Evolutionary conservation across 2,888 invertebrate genomes (phyloP).

Genomic region (Thymelicus sylvestris): DNA sequence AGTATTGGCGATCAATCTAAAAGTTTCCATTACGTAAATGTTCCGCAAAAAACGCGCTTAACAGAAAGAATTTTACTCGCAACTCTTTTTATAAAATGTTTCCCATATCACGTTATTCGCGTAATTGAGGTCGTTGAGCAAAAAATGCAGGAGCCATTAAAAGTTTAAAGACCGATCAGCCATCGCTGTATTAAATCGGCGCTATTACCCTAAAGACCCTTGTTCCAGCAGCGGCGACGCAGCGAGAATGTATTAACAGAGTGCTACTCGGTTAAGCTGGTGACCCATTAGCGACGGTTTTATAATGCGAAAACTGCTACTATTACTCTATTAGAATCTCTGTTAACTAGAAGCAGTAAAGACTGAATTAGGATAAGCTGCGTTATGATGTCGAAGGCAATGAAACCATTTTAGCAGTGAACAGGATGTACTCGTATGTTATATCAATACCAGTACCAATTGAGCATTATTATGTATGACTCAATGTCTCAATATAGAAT

Average conservation of each 20-base stretch:
- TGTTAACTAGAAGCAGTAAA: too few species aligned
- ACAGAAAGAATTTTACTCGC: constrained; percentile 24
- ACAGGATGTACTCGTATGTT: too few species aligned
- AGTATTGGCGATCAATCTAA: constrained; percentile 3
- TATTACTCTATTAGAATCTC: too few species aligned
- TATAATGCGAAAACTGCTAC: too few species aligned
- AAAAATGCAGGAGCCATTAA: constrained; percentile 48
- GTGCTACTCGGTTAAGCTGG: not conserved
- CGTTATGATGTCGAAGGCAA: too few species aligned
- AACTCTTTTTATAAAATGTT: constrained; percentile 30
- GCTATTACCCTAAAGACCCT: constrained; percentile 49
- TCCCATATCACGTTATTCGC: constrained; percentile 31
- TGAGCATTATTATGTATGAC: too few species aligned
- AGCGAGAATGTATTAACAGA: not conserved
- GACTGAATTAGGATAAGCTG: too few species aligned
- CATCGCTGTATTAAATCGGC: constrained; percentile 59
- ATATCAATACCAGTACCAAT: too few species aligned
- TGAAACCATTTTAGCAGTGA: too few species aligned
- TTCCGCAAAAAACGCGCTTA: constrained; percentile 15
- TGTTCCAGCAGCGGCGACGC: not conserved
- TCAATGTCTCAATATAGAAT: too few species aligned
- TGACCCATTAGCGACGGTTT: too few species aligned
- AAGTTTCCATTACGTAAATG: constrained; percentile 13
- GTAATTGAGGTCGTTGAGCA: constrained; percentile 34
- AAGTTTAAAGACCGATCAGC: constrained; percentile 54